Evolutionary conservation across 2,113 vertebrate species (phyloP).

Genomic region (Mirounga angustirostris): DNA sequence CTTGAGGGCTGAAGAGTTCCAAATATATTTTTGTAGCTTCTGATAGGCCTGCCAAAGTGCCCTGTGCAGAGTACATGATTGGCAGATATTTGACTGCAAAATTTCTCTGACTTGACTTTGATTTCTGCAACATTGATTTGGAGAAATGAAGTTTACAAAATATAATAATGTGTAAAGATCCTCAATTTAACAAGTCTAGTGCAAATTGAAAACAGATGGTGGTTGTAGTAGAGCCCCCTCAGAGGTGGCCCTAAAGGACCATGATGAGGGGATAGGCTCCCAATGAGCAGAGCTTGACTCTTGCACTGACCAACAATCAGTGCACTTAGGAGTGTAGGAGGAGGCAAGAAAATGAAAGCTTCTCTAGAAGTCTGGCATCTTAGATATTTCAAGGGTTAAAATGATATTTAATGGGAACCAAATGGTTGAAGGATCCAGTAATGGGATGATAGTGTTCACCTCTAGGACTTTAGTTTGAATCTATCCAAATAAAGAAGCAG

Average conservation of each 20-base stretch:
- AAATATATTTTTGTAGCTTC: not conserved
- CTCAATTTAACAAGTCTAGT: not conserved
- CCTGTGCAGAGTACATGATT: not conserved
- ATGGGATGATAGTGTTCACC: not conserved
- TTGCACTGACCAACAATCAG: not conserved
- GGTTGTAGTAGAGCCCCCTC: not conserved
- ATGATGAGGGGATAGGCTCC: not conserved
- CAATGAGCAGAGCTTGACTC: not conserved
- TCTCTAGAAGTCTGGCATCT: not conserved
- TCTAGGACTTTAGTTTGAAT: not conserved
- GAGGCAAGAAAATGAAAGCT: not conserved
- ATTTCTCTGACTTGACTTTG: not conserved
- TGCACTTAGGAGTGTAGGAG: not conserved
- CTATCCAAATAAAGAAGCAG: conserved; percentile 27
- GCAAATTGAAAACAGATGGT: not conserved
- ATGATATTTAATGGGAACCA: not conserved
- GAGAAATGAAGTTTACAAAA: not conserved
- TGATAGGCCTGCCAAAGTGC: not conserved
- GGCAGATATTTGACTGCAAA: not conserved
- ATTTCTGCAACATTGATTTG: not conserved
- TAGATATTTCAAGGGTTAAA: not conserved
- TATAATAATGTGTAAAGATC: not conserved
- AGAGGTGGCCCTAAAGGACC: not conserved
- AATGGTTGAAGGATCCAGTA: not conserved
- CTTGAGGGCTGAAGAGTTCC: not conserved